Evolutionary conservation across 1,140 invertebrate species (phyloP).

Genomic region (Trichogramma pretiosum): DNA sequence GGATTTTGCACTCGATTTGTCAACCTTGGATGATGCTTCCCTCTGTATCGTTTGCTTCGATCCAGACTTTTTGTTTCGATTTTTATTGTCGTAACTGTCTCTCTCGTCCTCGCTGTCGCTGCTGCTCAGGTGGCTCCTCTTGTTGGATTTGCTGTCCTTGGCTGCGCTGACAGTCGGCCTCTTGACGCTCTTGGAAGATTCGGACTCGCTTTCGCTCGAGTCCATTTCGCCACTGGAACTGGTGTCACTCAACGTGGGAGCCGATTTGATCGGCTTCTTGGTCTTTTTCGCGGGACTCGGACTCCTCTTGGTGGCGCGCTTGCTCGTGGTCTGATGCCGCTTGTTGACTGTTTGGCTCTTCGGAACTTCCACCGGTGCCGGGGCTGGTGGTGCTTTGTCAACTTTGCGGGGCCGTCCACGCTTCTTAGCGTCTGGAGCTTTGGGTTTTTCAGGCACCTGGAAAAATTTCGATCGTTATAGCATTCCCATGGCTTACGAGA

Average conservation of each 20-base stretch:
- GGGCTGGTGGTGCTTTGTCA: conserved; percentile 31
- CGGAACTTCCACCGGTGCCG: too few species aligned
- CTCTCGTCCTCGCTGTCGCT: too few species aligned
- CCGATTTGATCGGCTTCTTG: conserved; percentile 32
- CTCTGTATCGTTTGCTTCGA: too few species aligned
- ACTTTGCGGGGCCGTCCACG: conserved; percentile 42
- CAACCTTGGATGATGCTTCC: too few species aligned
- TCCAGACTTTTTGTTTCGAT: too few species aligned
- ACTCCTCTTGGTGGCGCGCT: conserved; percentile 14
- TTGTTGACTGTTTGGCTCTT: conserved; percentile 18
- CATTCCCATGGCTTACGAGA: too few species aligned
- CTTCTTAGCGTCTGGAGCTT: conserved; percentile 37
- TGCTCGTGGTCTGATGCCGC: background rate
- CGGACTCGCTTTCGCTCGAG: conserved; percentile 32
- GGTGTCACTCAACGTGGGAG: conserved; percentile 26
- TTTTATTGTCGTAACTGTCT: too few species aligned
- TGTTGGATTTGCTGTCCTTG: too few species aligned
- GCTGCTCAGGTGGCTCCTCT: background rate
- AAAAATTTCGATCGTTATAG: background rate
- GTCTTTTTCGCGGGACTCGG: conserved; percentile 14
- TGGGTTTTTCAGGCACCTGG: conserved; percentile 36
- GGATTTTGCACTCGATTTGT: too few species aligned
- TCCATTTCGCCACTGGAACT: conserved; percentile 30
- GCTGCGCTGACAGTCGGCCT: background rate
- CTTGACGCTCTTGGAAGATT: background rate